Evolutionary conservation across 2,888 invertebrate species (phyloP), one percentile per base, ranked within the genome.

Genomic region (Sialis fuliginosa): DNA sequence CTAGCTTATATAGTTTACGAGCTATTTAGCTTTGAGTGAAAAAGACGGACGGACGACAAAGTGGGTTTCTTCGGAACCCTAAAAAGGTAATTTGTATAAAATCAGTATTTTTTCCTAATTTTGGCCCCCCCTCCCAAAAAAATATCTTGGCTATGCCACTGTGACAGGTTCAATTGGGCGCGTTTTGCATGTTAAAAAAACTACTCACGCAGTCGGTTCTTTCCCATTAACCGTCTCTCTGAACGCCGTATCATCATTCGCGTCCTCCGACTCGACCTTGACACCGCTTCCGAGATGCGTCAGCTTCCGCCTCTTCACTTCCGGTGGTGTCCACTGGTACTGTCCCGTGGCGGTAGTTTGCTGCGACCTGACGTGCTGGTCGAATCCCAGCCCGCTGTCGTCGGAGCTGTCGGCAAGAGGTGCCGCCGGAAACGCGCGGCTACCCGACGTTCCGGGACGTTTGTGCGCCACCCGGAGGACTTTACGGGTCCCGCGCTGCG

Each of bases 301-400:
- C 76, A 75, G 57, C 70, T 71, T 57, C 74, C 69, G 61, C 22
- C 22, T 22, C 22, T 22, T 22, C 22, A 22, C 4, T 22, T 22
- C 13, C 39, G 39, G n/a, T 30, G 33, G 10, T 4, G 22, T 30
- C 31, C 13, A 31, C 30, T 59, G 58, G 43, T 57, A 51, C 54
- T 60, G 49, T 35, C 54, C 51, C 53, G 56, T 53, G 45, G 56
- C 52, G 51, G 59, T 48, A 58, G 48, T 58, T 55, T 57, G 62
- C 53, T 75, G 66, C 48, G 69, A 65, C 56, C 78, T 76, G 54
- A 73, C 69, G 56, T 79, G 77, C 56, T 81, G 80, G 62, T 89
- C 89, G 53, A 83, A 83, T 49, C 88, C 89, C 54, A 89, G 74
- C 33, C 89, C 89, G 54, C 89, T 89, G 66, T 90, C 90, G 69